Conservation (phyloP, 2,888 invertebrate species). For the Dicranocentrus wangi region DNA sequence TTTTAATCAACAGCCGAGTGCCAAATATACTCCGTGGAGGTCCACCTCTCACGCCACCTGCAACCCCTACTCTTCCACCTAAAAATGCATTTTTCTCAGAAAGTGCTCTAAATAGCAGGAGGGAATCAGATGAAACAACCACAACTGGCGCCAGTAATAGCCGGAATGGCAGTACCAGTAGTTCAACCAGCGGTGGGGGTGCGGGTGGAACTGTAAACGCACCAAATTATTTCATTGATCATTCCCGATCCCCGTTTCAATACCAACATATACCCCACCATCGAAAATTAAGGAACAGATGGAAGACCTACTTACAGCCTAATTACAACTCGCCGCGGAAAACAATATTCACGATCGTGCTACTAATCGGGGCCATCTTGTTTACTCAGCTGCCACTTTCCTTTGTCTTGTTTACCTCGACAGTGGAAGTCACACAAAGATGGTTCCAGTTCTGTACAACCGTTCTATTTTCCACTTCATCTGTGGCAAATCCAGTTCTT, state of each 20-base stretch:
- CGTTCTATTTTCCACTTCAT: conserved; percentile 68
- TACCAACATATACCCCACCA: conserved; percentile 48
- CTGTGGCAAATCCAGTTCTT: conserved; percentile 70
- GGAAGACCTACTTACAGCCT: conserved; percentile 69
- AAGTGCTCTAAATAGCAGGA: conserved; percentile 47
- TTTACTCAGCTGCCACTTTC: conserved; percentile 71
- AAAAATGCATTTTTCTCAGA: conserved; percentile 60
- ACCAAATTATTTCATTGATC: conserved; percentile 52
- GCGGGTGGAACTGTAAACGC: conserved; percentile 5
- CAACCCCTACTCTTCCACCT: conserved; percentile 59
- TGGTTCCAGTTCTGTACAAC: conserved; percentile 67
- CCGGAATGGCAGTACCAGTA: conserved; percentile 51
- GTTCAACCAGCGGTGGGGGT: conserved; percentile 16
- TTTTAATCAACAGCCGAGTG: conserved; percentile 46
- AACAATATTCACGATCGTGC: conserved; percentile 71
- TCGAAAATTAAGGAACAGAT: conserved; percentile 56
- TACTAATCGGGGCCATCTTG: conserved; percentile 70
- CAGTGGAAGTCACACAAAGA: conserved; percentile 60
- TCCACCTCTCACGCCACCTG: conserved; percentile 53
- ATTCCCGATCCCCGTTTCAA: conserved; percentile 50
- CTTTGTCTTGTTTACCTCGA: conserved; percentile 62
- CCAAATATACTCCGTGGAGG: conserved; percentile 40
- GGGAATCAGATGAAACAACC: conserved; percentile 44
- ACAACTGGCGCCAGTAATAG: conserved; percentile 36
- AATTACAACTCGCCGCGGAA: conserved; percentile 71